phyloP scores from a whole-genome alignment of 2,113 vertebrate genomes.

The Paramisgurnus dabryanus region DNA sequence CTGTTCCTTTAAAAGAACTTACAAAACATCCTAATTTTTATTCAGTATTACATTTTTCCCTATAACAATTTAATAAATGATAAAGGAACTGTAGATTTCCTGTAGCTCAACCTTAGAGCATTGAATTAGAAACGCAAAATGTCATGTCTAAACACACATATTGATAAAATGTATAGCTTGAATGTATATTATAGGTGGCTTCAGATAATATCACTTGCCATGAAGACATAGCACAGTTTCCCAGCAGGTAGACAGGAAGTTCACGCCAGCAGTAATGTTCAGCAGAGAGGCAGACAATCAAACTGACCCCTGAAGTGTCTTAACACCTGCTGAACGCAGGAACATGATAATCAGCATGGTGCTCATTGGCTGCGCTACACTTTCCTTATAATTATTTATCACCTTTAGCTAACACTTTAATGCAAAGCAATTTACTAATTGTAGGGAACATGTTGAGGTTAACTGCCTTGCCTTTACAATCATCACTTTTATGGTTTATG shows the following conservation, averaged over 20 bases:
- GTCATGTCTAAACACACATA: too few species aligned
- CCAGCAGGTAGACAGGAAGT: conserved; percentile 9
- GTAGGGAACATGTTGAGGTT: conserved; percentile 24
- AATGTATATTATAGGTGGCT: too few species aligned
- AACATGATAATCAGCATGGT: conserved; percentile 14
- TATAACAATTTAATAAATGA: too few species aligned
- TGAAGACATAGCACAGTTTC: background rate
- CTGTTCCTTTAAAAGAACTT: too few species aligned
- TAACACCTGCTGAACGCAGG: background rate
- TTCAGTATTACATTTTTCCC: too few species aligned
- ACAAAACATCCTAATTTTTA: too few species aligned
- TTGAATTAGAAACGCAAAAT: too few species aligned
- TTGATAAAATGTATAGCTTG: too few species aligned
- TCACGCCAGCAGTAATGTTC: background rate
- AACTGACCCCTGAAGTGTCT: conserved; percentile 19
- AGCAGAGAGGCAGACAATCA: conserved; percentile 4
- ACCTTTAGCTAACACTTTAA: conserved; percentile 20
- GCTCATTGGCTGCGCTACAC: background rate
- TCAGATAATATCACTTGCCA: too few species aligned
- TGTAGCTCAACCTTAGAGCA: too few species aligned
- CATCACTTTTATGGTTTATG: conserved; percentile 29
- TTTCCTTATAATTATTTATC: conserved; percentile 17
- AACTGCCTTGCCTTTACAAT: conserved; percentile 19
- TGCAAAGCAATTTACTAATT: conserved; percentile 44
- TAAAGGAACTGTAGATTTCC: too few species aligned